Percentiles rank a stretch among this genome's conserved stretches.
phyloP scores from a whole-genome alignment of 2,888 invertebrate genomes.

The Eugnorisma glareosa region DNA sequence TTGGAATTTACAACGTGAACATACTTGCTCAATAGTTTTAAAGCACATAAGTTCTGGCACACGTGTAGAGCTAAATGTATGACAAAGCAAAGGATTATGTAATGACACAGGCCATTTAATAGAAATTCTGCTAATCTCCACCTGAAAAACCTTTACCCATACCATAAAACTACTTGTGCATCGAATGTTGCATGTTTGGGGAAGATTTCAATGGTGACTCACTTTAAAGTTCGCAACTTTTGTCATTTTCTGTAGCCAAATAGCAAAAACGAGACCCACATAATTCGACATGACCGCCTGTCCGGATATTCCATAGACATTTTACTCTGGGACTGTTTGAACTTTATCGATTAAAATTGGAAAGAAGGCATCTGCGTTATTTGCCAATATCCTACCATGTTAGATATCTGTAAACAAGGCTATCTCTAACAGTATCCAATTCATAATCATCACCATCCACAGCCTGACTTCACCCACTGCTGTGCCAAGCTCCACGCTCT shows the following conservation, averaged over 20 bases:
- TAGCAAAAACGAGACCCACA: neutral
- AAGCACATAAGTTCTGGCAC: slow-evolving; percentile 30
- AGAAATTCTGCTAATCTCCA: neutral
- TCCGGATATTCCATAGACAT: neutral
- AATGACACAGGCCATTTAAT: neutral
- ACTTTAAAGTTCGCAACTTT: neutral
- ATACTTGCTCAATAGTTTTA: slow-evolving; percentile 52
- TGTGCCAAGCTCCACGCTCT: no score
- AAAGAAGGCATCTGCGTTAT: neutral
- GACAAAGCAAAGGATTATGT: neutral
- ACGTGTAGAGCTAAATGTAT: neutral
- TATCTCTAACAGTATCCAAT: neutral
- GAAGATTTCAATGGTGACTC: neutral
- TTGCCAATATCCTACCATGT: neutral
- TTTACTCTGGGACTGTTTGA: neutral
- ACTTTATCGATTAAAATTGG: neutral
- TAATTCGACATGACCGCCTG: neutral
- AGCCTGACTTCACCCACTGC: no score
- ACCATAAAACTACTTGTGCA: neutral
- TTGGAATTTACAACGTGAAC: slow-evolving; percentile 58
- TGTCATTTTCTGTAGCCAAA: neutral
- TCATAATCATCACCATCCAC: slow-evolving; percentile 14
- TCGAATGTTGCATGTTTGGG: neutral
- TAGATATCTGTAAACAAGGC: slow-evolving; percentile 7
- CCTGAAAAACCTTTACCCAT: neutral